A percentile compares a stretch with the other conserved stretches of the same genome.
These are phyloP conservation scores for Zonitis immaculata DNA, from an alignment of 2,888 invertebrate species.

Conservation along the genomic window DNA sequence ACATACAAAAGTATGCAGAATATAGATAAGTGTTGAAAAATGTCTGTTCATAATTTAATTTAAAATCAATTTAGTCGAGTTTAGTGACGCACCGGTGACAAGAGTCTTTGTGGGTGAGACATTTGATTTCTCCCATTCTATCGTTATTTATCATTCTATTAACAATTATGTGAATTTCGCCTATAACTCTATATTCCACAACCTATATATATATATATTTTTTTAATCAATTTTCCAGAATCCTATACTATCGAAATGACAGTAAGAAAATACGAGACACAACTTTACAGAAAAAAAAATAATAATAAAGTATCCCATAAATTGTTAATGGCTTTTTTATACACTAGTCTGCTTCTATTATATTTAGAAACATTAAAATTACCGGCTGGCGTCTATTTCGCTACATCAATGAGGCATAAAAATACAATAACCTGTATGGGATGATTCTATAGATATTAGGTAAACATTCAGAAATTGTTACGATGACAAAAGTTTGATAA, in stretches of 20 bases:
- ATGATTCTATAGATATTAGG: neutral
- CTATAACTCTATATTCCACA: too few species aligned
- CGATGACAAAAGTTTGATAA: too few species aligned
- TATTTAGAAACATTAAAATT: constrained; percentile 22
- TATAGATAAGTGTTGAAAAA: constrained; percentile 45
- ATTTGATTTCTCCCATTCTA: constrained; percentile 30
- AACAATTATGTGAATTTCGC: too few species aligned
- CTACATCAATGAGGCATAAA: constrained; percentile 5
- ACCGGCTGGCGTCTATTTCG: constrained; percentile 9
- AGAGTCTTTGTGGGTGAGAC: constrained; percentile 36
- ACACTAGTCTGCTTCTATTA: constrained; percentile 14
- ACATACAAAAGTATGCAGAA: constrained; percentile 35
- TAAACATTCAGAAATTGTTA: neutral
- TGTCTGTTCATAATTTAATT: constrained; percentile 45
- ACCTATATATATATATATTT: too few species aligned
- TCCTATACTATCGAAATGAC: constrained; percentile 23
- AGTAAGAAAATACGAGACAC: too few species aligned
- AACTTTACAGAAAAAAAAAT: neutral
- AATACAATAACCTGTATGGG: neutral
- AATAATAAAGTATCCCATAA: constrained; percentile 27
- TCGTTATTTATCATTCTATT: too few species aligned
- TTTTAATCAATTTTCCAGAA: too few species aligned
- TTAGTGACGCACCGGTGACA: constrained; percentile 39
- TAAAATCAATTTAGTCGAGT: constrained; percentile 42
- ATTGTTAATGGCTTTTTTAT: constrained; percentile 32